Conservation (phyloP, 2,113 vertebrate genomes). For the Zootoca vivipara region DNA sequence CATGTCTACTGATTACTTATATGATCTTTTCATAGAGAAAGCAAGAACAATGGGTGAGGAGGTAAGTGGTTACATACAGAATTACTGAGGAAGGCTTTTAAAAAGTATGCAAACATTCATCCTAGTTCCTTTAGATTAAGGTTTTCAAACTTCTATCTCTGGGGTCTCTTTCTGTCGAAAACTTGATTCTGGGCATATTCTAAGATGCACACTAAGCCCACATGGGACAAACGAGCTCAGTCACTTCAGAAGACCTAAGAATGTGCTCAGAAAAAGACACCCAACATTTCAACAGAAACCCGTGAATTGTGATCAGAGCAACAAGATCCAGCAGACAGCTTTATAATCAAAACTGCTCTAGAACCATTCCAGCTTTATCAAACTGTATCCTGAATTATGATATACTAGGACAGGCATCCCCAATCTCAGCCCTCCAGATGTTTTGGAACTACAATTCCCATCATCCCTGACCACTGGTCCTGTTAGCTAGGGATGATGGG, state of each 20-base stretch:
- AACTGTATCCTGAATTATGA: background rate
- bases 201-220: background rate
- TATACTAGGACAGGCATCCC: too few relatives aligned
- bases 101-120: background rate
- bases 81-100: background rate
- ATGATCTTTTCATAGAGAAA: background rate
- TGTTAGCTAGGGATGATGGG: too few relatives aligned
- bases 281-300: background rate
- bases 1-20: background rate
- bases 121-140: background rate
- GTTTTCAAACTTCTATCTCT: background rate
- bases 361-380: background rate
- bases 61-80: background rate
- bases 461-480: too few relatives aligned
- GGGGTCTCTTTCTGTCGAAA: background rate
- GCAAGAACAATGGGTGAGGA: background rate
- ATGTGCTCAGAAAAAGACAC: background rate
- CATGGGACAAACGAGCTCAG: background rate
- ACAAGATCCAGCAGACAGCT: background rate
- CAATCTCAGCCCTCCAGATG: too few relatives aligned
- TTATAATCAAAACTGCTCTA: background rate
- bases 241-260: background rate
- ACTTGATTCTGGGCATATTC: background rate
- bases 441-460: too few relatives aligned
- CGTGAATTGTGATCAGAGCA: background rate